A percentile compares a stretch with the other conserved stretches of the same genome.
Evolutionary conservation across 2,888 invertebrate genomes (phyloP).

Genomic region (Polia nebulosa): DNA sequence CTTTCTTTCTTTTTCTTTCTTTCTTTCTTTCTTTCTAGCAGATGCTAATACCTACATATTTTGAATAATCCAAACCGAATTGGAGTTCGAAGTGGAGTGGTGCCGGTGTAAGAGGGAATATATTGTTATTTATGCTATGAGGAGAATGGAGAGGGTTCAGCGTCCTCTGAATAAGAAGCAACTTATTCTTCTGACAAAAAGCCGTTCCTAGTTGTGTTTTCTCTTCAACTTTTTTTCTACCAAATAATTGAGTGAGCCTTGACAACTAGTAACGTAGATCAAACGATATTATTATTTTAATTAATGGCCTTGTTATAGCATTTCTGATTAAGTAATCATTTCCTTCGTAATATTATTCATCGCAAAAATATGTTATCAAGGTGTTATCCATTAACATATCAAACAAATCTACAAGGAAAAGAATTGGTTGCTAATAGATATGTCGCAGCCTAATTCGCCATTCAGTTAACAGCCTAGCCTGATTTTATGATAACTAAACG

Average conservation of each 20-base stretch:
- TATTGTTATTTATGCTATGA: background rate
- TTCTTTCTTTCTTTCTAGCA: too few relatives aligned
- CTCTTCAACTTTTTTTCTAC: background rate
- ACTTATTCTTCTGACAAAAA: background rate
- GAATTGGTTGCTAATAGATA: background rate
- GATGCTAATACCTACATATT: too few relatives aligned
- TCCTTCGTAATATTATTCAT: slow-evolving; percentile 16
- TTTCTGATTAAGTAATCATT: background rate
- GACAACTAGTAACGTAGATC: background rate
- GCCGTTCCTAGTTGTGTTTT: background rate
- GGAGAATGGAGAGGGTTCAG: background rate
- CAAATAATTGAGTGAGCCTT: background rate
- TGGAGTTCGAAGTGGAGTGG: background rate
- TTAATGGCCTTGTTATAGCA: background rate
- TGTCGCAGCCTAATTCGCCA: too few relatives aligned
- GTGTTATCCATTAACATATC: slow-evolving; percentile 24
- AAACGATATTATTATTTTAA: slow-evolving; percentile 7
- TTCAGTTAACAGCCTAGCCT: too few relatives aligned
- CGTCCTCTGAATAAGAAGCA: background rate
- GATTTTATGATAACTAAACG: too few relatives aligned
- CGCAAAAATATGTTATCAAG: slow-evolving; percentile 45
- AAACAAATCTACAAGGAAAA: slow-evolving; percentile 16
- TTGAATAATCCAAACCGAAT: too few relatives aligned
- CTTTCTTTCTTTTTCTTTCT: too few relatives aligned
- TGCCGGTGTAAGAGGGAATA: background rate